These are phyloP conservation scores for Micrastur ruficollis DNA, from an alignment of 2,797 vertebrate species.

Conservation along the genomic window DNA sequence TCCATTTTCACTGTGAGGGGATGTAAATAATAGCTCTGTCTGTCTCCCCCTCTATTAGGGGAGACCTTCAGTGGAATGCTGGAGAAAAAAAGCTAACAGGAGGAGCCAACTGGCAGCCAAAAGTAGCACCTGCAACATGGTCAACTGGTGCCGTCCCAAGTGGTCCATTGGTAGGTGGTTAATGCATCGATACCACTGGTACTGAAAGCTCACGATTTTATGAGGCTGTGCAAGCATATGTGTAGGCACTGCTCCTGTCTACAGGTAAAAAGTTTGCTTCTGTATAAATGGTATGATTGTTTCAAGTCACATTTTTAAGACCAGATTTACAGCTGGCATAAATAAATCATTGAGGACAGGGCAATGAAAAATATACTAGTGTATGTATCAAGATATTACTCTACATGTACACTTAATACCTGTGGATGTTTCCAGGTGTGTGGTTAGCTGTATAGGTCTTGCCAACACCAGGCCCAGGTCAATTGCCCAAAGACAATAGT, in stretches of 20 bases:
- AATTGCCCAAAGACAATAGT: background rate
- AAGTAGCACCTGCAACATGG: conserved; percentile 94
- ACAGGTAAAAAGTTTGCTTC: background rate
- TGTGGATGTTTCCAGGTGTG: background rate
- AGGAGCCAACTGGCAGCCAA: conserved; percentile 95
- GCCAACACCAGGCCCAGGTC: background rate
- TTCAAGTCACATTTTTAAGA: background rate
- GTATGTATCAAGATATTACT: background rate
- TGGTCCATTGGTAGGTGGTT: conserved; percentile 83
- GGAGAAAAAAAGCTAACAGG: conserved; percentile 95
- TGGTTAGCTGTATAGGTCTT: background rate
- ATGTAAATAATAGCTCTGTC: background rate
- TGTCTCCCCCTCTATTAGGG: conserved; percentile 66
- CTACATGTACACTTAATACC: background rate
- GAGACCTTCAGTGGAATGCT: conserved; percentile 89
- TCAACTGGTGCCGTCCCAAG: conserved; percentile 79
- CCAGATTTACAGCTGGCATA: background rate
- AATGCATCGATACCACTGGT: background rate
- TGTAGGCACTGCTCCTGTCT: background rate
- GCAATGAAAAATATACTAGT: background rate
- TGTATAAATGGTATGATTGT: background rate
- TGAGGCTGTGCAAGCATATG: accelerated
- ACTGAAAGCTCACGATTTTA: background rate
- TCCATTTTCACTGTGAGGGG: background rate
- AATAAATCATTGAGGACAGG: background rate